Conservation (phyloP, 1,140 invertebrate genomes). For the Musca vetustissima region DNA sequence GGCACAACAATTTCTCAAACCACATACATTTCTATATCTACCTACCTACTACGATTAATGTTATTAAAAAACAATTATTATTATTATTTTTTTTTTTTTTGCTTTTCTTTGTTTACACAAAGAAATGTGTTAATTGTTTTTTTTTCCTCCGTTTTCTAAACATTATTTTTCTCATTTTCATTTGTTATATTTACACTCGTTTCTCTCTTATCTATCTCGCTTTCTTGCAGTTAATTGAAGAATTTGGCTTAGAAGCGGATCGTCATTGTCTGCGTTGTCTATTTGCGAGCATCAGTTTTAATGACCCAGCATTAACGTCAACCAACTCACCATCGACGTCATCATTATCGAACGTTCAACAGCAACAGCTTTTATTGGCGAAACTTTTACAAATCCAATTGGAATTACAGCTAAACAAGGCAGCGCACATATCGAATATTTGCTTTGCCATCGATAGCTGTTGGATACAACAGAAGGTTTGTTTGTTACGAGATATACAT, state of each 20-base stretch:
- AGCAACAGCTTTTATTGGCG: constrained; percentile 64
- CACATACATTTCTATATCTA: constrained; percentile 9
- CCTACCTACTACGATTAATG: not conserved
- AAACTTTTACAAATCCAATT: constrained; percentile 72
- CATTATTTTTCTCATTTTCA: not conserved
- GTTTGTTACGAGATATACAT: not conserved
- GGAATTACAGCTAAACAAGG: constrained; percentile 70
- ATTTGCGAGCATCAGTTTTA: constrained; percentile 73
- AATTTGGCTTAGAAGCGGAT: constrained; percentile 83
- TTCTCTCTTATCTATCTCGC: constrained; percentile 38
- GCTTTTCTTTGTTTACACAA: not conserved
- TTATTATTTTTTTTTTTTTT: not conserved
- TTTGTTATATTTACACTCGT: constrained; percentile 6
- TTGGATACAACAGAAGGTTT: constrained; percentile 63
- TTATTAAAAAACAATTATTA: not conserved
- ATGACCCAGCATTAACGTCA: constrained; percentile 58
- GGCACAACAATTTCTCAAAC: not conserved
- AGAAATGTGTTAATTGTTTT: not conserved
- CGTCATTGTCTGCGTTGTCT: constrained; percentile 84
- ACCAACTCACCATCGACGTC: constrained; percentile 20
- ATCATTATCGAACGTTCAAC: constrained; percentile 43
- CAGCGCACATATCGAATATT: constrained; percentile 73
- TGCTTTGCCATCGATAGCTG: constrained; percentile 79
- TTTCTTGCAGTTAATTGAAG: constrained; percentile 69
- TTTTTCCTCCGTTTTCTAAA: not conserved